phyloP scores from a whole-genome alignment of 2,113 vertebrate genomes.

The Emydocephalus ijimae region DNA sequence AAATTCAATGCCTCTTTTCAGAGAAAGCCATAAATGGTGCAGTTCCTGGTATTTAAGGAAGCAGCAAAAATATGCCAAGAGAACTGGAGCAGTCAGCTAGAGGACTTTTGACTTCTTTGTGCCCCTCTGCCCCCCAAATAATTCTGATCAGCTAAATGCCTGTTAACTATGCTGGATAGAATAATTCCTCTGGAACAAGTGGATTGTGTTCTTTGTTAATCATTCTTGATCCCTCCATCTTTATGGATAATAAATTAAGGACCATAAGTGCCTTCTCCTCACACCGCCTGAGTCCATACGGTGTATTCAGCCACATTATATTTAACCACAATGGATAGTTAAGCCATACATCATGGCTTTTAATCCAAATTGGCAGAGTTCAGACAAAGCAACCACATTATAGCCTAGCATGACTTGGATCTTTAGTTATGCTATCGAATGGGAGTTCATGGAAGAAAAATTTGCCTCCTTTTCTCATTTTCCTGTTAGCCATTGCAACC shows the following conservation, averaged over 20 bases:
- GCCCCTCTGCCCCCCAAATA: background rate
- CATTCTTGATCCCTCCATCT: background rate
- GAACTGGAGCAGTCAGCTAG: background rate
- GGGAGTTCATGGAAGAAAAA: background rate
- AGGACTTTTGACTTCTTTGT: background rate
- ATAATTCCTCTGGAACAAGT: background rate
- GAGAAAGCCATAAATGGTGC: background rate
- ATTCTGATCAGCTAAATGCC: background rate
- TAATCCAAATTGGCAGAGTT: background rate
- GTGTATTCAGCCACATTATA: background rate
- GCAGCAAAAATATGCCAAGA: background rate
- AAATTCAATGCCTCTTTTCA: constrained; percentile 53
- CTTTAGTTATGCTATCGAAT: background rate
- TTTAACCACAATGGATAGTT: background rate
- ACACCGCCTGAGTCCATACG: background rate
- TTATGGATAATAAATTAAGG: background rate
- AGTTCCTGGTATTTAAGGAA: background rate
- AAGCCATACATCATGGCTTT: background rate
- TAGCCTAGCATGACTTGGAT: background rate
- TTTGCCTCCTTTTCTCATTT: background rate
- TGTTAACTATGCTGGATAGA: background rate
- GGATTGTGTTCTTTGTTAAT: background rate
- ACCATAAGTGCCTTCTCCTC: background rate
- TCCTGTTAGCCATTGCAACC: background rate
- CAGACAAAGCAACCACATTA: background rate